These are phyloP conservation scores for Fringilla coelebs DNA, from an alignment of 2,797 vertebrate species.

Conservation along the genomic window DNA sequence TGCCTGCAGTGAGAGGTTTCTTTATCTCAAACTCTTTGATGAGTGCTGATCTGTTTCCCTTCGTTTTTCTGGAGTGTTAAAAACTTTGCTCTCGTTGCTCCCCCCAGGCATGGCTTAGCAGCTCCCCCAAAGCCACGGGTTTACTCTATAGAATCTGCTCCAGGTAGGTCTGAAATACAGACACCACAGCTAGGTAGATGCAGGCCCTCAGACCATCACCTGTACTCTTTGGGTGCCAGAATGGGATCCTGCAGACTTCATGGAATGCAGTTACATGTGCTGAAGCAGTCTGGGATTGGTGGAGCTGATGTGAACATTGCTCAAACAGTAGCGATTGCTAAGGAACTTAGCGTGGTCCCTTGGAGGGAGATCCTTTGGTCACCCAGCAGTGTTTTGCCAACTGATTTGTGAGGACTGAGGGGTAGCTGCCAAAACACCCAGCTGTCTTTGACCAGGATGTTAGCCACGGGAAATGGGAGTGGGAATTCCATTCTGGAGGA, in stretches of 20 bases:
- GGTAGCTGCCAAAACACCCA: neutral
- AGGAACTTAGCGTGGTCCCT: neutral
- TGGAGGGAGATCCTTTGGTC: neutral
- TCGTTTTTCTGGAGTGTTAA: constrained; percentile 17
- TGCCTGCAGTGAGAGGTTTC: constrained; percentile 22
- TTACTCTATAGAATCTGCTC: constrained; percentile 59
- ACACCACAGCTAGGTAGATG: constrained; percentile 3
- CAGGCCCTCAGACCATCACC: neutral
- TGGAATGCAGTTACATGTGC: neutral
- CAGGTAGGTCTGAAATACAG: constrained; percentile 48
- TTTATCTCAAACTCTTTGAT: neutral
- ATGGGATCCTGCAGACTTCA: neutral
- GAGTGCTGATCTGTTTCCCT: constrained; percentile 44
- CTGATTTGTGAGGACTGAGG: neutral
- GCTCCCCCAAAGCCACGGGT: constrained; percentile 50
- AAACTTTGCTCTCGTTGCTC: constrained; percentile 42
- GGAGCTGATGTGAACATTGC: neutral
- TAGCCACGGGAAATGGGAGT: neutral
- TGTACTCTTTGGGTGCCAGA: neutral
- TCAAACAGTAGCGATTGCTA: neutral
- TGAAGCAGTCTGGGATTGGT: neutral
- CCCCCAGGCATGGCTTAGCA: constrained; percentile 33
- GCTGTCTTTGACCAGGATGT: neutral
- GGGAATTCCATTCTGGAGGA: neutral
- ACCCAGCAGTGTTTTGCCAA: neutral